These are phyloP conservation scores for Amphipoea oculea DNA, from an alignment of 2,888 invertebrate genomes.

Conservation along the genomic window DNA sequence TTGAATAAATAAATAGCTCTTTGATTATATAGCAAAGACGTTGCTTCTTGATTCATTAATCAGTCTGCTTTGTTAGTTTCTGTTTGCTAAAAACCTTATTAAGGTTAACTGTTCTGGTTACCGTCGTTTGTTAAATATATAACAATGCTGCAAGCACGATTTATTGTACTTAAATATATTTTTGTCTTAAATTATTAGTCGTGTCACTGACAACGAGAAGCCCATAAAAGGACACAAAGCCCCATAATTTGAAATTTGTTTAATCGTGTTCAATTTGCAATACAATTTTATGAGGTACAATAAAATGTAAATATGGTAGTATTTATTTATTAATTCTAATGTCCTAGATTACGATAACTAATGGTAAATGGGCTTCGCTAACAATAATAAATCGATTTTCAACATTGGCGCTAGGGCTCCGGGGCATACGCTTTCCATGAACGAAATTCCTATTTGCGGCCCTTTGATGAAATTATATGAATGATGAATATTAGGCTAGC, in stretches of 20 bases:
- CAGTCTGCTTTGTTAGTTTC: too few species aligned
- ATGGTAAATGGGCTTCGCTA: conserved; percentile 30
- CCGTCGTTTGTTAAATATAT: background rate
- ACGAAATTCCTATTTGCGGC: conserved; percentile 16
- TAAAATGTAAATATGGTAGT: conserved; percentile 37
- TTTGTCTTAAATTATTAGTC: conserved; percentile 18
- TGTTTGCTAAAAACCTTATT: background rate
- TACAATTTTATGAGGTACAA: conserved; percentile 32
- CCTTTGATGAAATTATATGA: background rate
- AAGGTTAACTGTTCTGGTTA: background rate
- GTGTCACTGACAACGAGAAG: background rate
- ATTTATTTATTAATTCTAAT: conserved; percentile 24
- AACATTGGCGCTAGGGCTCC: conserved; percentile 9
- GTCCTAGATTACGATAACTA: conserved; percentile 25
- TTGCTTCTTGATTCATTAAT: background rate
- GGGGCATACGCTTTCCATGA: conserved; percentile 14
- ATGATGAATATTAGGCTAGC: background rate
- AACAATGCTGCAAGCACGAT: background rate
- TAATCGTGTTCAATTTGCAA: conserved; percentile 17
- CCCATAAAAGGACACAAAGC: conserved; percentile 30
- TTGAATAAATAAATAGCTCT: background rate
- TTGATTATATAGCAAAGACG: background rate
- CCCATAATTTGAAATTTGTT: conserved; percentile 20
- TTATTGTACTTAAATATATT: background rate
- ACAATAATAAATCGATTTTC: conserved; percentile 41